These are phyloP conservation scores for Sthenelais limicola DNA, from an alignment of 2,888 invertebrate species.

Conservation along the genomic window DNA sequence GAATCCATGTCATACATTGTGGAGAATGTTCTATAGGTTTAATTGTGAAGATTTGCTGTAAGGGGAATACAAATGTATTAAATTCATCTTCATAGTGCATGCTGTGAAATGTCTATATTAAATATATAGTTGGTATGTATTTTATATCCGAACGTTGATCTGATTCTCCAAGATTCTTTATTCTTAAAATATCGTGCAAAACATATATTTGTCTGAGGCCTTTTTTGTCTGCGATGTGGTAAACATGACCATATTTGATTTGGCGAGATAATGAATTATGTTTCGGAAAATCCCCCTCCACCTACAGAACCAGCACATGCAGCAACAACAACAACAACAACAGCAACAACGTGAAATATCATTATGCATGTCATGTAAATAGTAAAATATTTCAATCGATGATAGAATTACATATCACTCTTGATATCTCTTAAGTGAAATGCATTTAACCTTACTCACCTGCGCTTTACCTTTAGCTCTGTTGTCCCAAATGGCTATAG, in stretches of 20 bases:
- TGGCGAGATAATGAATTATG: too few relatives aligned
- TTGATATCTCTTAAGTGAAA: too few relatives aligned
- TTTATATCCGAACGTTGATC: background rate
- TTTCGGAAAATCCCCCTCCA: too few relatives aligned
- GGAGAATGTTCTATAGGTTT: slow-evolving; percentile 69
- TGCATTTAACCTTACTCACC: slow-evolving; percentile 57
- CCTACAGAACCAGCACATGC: too few relatives aligned
- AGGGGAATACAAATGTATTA: background rate
- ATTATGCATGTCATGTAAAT: too few relatives aligned
- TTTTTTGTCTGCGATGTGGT: too few relatives aligned
- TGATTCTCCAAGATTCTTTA: too few relatives aligned
- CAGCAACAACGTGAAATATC: too few relatives aligned
- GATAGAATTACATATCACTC: too few relatives aligned
- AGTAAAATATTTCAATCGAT: too few relatives aligned
- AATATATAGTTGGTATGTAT: background rate
- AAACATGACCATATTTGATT: background rate
- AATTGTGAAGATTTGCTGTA: slow-evolving; percentile 59
- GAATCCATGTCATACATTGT: slow-evolving; percentile 65
- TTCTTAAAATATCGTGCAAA: background rate
- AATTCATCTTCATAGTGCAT: background rate
- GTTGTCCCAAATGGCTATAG: slow-evolving; percentile 68
- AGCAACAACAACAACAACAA: too few relatives aligned
- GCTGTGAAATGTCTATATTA: background rate
- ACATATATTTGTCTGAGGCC: background rate
- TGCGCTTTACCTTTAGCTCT: slow-evolving; percentile 68